phyloP scores from a whole-genome alignment of 2,113 vertebrate genomes.

The Ictalurus punctatus region DNA sequence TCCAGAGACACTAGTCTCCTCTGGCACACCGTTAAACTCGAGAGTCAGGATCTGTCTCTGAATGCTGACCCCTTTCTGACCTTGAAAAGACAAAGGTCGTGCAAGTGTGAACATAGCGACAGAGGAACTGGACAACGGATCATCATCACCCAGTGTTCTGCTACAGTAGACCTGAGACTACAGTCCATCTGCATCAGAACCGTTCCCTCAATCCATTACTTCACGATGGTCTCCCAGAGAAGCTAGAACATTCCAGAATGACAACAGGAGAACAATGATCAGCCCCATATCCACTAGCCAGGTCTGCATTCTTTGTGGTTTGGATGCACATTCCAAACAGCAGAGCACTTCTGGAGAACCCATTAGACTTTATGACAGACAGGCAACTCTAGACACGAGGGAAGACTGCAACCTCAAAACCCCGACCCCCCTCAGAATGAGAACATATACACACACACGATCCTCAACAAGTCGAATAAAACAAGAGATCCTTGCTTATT shows the following conservation, averaged over 20 bases:
- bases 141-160: conserved; percentile 39
- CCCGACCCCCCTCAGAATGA: conserved; percentile 34
- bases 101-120: conserved; percentile 63
- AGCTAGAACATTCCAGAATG: not conserved
- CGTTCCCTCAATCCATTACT: not conserved
- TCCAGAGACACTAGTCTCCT: conserved; percentile 12
- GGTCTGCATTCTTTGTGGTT: conserved; percentile 49
- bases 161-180: conserved; percentile 25
- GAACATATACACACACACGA: conserved; percentile 24
- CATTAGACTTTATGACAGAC: conserved; percentile 68
- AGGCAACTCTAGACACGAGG: conserved; percentile 58
- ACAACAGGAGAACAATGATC: conserved; percentile 9
- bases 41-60: conserved; percentile 34
- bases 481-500: not conserved
- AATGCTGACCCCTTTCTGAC: conserved; percentile 54
- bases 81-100: conserved; percentile 62
- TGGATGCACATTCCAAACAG: conserved; percentile 65
- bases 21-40: not conserved
- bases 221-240: not conserved
- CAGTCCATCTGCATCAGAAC: conserved; percentile 42
- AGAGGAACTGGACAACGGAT: conserved; percentile 53
- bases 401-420: conserved; percentile 58
- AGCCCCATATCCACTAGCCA: not conserved
- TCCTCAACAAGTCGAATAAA: conserved; percentile 4
- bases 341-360: conserved; percentile 66